Evolutionary conservation across 2,113 vertebrate genomes (phyloP), one percentile per base, ranked within the genome.

Genomic region (Paedocypris sp.): DNA sequence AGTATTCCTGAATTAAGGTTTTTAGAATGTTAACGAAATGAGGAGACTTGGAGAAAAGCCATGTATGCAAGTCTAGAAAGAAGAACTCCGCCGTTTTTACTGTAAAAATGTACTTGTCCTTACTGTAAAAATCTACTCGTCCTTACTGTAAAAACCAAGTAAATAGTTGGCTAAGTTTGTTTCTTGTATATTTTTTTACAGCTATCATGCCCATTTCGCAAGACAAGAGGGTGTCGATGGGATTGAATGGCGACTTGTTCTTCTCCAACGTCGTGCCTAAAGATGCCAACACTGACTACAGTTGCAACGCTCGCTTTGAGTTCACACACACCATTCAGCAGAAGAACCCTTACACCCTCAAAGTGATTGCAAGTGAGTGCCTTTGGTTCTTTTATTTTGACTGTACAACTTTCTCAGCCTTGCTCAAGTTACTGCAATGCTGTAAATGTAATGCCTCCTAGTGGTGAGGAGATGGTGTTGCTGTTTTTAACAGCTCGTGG

Each of bases 251-350:
- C 0, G 93, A 99, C 81, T 83, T 99, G 2, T 99, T 96, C 71
- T 99, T 99, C 84, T 94, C 95, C 58, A 97, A 95, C 0, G 93
- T 99, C 9, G 28, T 94, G 67, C 79, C 82, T 4, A 87, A 83
- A 68, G 95, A 99, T 2, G 83, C 87, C 41, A 79, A 80, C 47
- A 91, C 83, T 0, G 95, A 99, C 86, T 99, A 98, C 84, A 94
- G 91, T 86, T 99, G 95, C 82, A 97, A 92, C 0, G 95, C 95
- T 0, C 93, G 94, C 41, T 99, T 97, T 78, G 85, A 82, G 59
- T 97, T 95, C 77, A 99, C 94, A 13, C 91, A 97, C 77, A 98
- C 95, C 76, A 99, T 99, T 70, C 95, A 99, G 78, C 93, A 98
- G 83, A 99, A 98, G 74, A 97, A 98, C 71, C 90, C 95, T 2